These are phyloP conservation scores for Apogon hyalosoma DNA, from an alignment of 2,797 vertebrate species.

Conservation along the genomic window DNA sequence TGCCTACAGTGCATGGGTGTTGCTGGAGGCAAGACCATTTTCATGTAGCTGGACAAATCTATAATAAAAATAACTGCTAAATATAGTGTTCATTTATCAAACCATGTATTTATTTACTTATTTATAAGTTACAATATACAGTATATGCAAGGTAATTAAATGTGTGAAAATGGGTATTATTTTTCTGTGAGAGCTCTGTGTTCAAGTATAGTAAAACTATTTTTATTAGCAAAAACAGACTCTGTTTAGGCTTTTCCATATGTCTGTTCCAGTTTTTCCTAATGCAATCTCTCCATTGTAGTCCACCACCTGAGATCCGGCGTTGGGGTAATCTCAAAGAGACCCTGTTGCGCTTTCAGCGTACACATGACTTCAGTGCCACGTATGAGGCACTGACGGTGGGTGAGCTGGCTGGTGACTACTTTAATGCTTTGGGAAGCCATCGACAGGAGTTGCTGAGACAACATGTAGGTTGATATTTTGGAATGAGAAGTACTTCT, in stretches of 20 bases:
- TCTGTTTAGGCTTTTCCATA: neutral
- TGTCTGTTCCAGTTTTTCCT: neutral
- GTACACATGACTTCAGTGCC: slow-evolving; percentile 89
- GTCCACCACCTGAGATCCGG: slow-evolving; percentile 88
- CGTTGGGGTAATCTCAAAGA: slow-evolving; percentile 92
- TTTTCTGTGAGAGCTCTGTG: neutral
- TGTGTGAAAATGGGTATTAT: neutral
- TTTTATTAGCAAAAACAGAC: neutral
- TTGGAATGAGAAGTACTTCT: neutral
- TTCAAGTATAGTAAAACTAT: neutral
- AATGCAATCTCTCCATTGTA: slow-evolving; percentile 41
- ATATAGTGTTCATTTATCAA: neutral
- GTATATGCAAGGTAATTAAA: neutral
- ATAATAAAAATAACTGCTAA: neutral
- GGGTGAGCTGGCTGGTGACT: slow-evolving; percentile 89
- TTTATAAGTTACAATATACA: too few relatives aligned
- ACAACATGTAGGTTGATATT: slow-evolving; percentile 86
- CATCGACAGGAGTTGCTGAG: slow-evolving; percentile 90
- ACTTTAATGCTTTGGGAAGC: slow-evolving; percentile 85
- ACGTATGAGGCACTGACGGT: slow-evolving; percentile 89
- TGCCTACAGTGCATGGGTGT: neutral
- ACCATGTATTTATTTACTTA: neutral
- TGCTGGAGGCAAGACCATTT: neutral
- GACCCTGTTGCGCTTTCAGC: slow-evolving; percentile 89
- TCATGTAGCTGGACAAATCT: neutral